Percentiles rank a stretch among this genome's conserved stretches.
Evolutionary conservation across 2,113 vertebrate species (phyloP).

Genomic region (Casuarius casuarius): DNA sequence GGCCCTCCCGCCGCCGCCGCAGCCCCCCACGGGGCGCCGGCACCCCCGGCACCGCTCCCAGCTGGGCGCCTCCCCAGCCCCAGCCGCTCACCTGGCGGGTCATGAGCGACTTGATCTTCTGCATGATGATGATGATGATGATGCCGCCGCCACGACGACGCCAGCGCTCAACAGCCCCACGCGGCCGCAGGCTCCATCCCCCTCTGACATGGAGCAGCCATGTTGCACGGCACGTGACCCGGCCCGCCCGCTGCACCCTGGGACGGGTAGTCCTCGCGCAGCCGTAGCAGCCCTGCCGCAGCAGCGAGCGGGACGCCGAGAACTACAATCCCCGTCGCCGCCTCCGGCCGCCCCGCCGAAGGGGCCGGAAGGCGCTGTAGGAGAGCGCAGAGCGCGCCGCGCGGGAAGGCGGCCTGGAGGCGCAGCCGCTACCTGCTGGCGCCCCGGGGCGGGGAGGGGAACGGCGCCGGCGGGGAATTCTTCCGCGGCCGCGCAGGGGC

Average conservation of each 20-base stretch:
- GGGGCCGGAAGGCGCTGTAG: not conserved
- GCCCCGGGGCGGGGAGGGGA: too few relatives aligned
- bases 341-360: too few relatives aligned
- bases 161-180: not conserved
- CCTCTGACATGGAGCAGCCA: conserved; percentile 65
- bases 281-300: fast-evolving
- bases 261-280: conserved; percentile 60
- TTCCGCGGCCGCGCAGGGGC: too few relatives aligned
- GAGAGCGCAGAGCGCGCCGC: not conserved
- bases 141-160: not conserved
- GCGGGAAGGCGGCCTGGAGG: not conserved
- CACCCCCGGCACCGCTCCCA: not conserved
- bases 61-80: too few relatives aligned
- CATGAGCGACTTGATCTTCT: conserved; percentile 98
- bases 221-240: conserved; percentile 75
- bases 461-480: too few relatives aligned
- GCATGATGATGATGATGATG: conserved; percentile 76
- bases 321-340: conserved; percentile 18
- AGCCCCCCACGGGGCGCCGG: not conserved
- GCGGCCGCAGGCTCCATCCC: not conserved
- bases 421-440: too few relatives aligned
- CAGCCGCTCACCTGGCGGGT: conserved; percentile 88
- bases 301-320: fast-evolving
- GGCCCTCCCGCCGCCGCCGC: not conserved
- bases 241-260: conserved; percentile 26